Conservation (phyloP, 92 coral and sea anemone genomes). For the Epizoanthus illoricatus region DNA sequence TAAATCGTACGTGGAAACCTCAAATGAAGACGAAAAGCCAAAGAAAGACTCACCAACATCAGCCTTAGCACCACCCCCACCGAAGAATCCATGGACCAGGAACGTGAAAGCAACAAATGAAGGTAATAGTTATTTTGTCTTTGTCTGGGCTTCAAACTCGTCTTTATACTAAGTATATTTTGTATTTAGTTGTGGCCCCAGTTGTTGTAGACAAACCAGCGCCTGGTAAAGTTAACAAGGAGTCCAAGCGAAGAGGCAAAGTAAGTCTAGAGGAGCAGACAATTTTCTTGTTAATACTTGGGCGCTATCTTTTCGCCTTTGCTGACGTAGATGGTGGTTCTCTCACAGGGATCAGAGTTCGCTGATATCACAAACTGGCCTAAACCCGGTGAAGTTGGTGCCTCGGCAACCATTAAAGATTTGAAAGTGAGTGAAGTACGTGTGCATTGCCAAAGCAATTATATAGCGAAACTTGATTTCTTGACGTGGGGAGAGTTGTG, state of each 20-base stretch:
- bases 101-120: slow-evolving; percentile 71
- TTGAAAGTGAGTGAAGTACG: slow-evolving; percentile 41
- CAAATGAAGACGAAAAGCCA: slow-evolving; percentile 56
- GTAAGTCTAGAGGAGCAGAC: slow-evolving; percentile 38
- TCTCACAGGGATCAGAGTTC: slow-evolving; percentile 81
- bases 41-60: slow-evolving; percentile 38
- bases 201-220: slow-evolving; percentile 74
- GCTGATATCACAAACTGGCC: slow-evolving; percentile 98
- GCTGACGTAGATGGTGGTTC: slow-evolving; percentile 40
- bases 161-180: slow-evolving; percentile 20
- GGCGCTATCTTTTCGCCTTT: slow-evolving; percentile 2
- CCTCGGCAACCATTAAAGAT: slow-evolving; percentile 61
- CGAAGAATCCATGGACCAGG: slow-evolving; percentile 87
- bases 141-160: not conserved
- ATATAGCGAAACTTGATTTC: not conserved
- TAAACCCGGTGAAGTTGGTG: slow-evolving; percentile 88
- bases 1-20: slow-evolving; percentile 50
- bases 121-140: slow-evolving; percentile 50
- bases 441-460: not conserved
- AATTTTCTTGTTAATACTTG: slow-evolving; percentile 25
- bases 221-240: slow-evolving; percentile 58
- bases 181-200: slow-evolving; percentile 21
- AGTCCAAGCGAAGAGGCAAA: slow-evolving; percentile 73
- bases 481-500: slow-evolving; percentile 21
- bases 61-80: slow-evolving; percentile 85